Conservation (phyloP, 1,140 invertebrate species). For the Trichoplusia ni region DNA sequence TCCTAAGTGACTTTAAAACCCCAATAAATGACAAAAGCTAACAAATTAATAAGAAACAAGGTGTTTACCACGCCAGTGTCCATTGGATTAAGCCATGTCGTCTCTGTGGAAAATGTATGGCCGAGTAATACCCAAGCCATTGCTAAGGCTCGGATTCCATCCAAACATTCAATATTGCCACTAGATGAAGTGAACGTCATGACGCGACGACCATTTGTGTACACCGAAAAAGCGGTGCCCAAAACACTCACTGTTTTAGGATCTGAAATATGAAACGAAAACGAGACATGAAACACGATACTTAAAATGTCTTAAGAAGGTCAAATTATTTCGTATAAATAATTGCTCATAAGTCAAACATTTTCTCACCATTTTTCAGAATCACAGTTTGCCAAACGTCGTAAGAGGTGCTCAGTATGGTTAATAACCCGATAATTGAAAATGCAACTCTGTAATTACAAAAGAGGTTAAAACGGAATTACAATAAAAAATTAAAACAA, state of each 20-base stretch:
- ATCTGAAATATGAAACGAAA: conserved; percentile 16
- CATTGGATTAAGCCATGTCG: conserved; percentile 53
- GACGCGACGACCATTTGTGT: conserved; percentile 74
- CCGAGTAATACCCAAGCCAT: conserved; percentile 82
- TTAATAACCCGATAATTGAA: conserved; percentile 42
- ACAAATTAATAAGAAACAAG: too few species aligned
- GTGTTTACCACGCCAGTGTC: conserved; percentile 43
- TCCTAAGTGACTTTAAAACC: too few species aligned
- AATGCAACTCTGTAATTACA: conserved; percentile 47
- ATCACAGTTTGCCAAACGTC: conserved; percentile 43
- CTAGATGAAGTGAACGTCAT: conserved; percentile 50
- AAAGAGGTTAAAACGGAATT: too few species aligned
- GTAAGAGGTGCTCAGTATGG: conserved; percentile 45
- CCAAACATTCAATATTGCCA: conserved; percentile 72
- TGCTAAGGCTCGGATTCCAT: conserved; percentile 81
- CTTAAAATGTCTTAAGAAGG: too few species aligned
- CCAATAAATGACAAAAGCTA: too few species aligned
- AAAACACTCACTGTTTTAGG: not conserved
- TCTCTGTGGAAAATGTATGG: conserved; percentile 58
- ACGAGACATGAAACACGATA: not conserved
- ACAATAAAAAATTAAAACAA: conserved; percentile 37
- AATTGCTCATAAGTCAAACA: too few species aligned
- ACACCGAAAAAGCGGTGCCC: conserved; percentile 67
- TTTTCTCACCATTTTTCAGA: conserved; percentile 45
- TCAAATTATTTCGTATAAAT: too few species aligned